Evolutionary conservation across 2,113 vertebrate species (phyloP).

Genomic region (Notechis scutatus): DNA sequence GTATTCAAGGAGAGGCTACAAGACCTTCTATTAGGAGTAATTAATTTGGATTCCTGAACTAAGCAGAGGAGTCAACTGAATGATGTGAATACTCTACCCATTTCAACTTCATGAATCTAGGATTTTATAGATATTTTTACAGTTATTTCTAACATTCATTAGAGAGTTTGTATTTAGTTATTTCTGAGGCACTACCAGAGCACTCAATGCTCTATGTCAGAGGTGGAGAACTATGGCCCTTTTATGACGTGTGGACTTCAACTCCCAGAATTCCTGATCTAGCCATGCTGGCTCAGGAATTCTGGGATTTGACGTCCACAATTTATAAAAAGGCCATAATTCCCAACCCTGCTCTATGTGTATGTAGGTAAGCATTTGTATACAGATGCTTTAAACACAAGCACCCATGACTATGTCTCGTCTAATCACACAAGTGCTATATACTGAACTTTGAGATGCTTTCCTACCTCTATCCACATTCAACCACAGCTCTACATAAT

Average conservation of each 20-base stretch:
- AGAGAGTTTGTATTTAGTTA: neutral
- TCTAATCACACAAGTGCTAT: neutral
- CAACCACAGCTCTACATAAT: neutral
- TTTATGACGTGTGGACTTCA: neutral
- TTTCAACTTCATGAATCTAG: neutral
- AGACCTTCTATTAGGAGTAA: neutral
- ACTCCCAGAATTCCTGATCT: neutral
- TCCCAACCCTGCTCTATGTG: neutral
- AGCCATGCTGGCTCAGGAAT: too few relatives aligned
- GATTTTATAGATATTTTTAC: neutral
- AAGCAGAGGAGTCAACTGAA: neutral
- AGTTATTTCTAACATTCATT: neutral
- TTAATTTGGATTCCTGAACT: neutral
- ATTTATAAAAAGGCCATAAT: too few relatives aligned
- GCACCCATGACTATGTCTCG: neutral
- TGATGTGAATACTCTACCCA: neutral
- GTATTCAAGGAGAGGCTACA: neutral
- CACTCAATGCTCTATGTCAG: neutral
- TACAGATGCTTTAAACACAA: neutral
- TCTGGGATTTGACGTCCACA: too few relatives aligned
- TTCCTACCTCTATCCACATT: neutral
- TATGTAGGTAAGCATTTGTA: neutral
- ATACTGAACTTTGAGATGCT: neutral
- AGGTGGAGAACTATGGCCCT: too few relatives aligned
- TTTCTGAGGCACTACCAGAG: neutral